Evolutionary conservation across 1,140 invertebrate genomes (phyloP), one percentile per base, ranked within the genome.

Genomic region (Drosophila eugracilis): DNA sequence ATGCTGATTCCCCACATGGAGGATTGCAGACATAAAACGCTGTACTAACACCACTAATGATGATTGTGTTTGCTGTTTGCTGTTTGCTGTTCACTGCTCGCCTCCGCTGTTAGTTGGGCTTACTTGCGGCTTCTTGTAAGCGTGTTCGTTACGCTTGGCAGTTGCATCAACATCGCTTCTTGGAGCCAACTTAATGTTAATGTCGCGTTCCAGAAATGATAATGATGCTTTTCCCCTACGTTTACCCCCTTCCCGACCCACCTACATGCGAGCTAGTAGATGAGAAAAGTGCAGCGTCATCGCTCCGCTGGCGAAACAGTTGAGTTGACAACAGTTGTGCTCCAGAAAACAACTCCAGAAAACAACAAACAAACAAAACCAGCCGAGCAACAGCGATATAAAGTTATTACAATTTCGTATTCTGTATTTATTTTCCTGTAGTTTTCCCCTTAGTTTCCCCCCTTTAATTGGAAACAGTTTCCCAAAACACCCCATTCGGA

Each of bases 91-190:
- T 72, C 44, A 37, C 53, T 63, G 53, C 45, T 67, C n/a, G n/a
- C 26, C 26, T 50, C 41, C 55, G 53, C 30, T 69, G 50, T 54
- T 52, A 48, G 75, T 59, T 53, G 45, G n/a, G 55, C 42, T 66
- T 47, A 30, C 42, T 39, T 53, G 45, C 42, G 39, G 67, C 32
- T 41, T 72, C 73, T 70, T 81, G 41, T 88, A 86, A 86, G 81
- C 83, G 63, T 83, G 78, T 86, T 86, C 83, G 83, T 86, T 86
- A 88, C 83, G 83, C 83, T 86, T 83, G 59, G 83, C 74, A 86
- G 81, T 86, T 86, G 83, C 81, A 86, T 81, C 78, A 86, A 69
- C 78, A 72, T 36, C 44, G 37, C 17, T 17, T 48, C 50, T 60
- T 45, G 67, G 52, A 37, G 45, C 71, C 41, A 71, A 78, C 44